phyloP scores from a whole-genome alignment of 2,113 vertebrate species.

The Brachyhypopomus gauderio region DNA sequence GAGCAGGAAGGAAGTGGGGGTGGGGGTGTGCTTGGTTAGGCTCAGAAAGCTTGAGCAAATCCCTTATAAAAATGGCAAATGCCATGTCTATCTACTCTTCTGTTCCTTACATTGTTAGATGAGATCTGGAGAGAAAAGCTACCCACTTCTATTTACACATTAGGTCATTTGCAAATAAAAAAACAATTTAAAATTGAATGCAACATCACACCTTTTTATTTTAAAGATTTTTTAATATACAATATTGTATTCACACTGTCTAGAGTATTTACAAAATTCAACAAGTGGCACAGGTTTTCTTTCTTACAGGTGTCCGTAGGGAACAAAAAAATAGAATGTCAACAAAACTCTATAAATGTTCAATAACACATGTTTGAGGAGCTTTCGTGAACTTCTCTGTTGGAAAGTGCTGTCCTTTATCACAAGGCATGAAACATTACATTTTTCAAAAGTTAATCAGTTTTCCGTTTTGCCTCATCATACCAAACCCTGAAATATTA shows the following conservation, averaged over 20 bases:
- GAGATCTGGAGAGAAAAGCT: no score
- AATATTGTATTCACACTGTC: constrained; percentile 81
- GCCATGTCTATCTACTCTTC: no score
- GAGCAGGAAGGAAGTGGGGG: no score
- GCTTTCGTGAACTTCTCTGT: constrained; percentile 65
- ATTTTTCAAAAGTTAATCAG: constrained; percentile 50
- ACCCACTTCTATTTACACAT: no score
- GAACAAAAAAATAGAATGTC: constrained; percentile 68
- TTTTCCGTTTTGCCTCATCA: constrained; percentile 5
- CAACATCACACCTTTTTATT: constrained; percentile 75
- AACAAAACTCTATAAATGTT: constrained; percentile 61
- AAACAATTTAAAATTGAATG: constrained; percentile 61
- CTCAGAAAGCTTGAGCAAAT: no score
- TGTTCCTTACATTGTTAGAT: no score
- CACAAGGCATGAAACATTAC: constrained; percentile 59
- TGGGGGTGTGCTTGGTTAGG: no score
- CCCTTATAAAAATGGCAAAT: no score
- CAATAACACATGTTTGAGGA: constrained; percentile 58
- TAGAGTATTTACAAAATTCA: constrained; percentile 80
- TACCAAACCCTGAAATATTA: constrained; percentile 25
- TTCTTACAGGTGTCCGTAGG: constrained; percentile 60
- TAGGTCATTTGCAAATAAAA: constrained; percentile 10
- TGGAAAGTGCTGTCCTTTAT: constrained; percentile 72
- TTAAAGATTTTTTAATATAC: constrained; percentile 82
- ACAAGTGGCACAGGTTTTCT: constrained; percentile 76